Percentiles rank a stretch among this genome's conserved stretches.
Evolutionary conservation across 2,888 invertebrate genomes (phyloP).

Genomic region (Pecten maximus): DNA sequence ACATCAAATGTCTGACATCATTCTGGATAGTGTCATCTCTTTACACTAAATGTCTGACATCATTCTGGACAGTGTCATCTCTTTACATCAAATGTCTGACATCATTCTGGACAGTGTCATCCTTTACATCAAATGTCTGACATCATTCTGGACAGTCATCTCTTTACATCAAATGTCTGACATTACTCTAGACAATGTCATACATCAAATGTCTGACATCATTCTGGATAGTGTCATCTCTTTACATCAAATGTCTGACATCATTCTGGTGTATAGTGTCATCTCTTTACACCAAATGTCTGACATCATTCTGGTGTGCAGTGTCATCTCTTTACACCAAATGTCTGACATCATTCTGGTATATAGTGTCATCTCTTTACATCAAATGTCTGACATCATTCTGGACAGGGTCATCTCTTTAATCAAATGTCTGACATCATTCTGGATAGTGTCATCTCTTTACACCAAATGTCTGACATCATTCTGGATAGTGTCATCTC

Average conservation of each 20-base stretch:
- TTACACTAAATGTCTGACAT: too few species aligned
- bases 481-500: background rate
- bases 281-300: background rate
- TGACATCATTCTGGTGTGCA: background rate
- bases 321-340: background rate
- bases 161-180: background rate
- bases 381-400: background rate
- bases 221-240: background rate
- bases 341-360: background rate
- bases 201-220: slow-evolving; percentile 7
- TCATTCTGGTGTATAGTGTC: background rate
- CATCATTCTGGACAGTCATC: background rate
- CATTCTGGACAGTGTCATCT: too few species aligned
- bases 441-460: too few species aligned
- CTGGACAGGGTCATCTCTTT: background rate
- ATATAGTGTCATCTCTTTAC: too few species aligned
- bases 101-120: background rate
- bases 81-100: too few species aligned
- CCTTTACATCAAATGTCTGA: background rate
- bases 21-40: background rate
- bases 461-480: background rate
- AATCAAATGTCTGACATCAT: background rate
- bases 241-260: background rate
- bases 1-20: background rate
- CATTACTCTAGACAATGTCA: background rate